Evolutionary conservation across 2,797 vertebrate genomes (phyloP), one percentile per base, ranked within the genome.

Genomic region (Echeneis naucrates): DNA sequence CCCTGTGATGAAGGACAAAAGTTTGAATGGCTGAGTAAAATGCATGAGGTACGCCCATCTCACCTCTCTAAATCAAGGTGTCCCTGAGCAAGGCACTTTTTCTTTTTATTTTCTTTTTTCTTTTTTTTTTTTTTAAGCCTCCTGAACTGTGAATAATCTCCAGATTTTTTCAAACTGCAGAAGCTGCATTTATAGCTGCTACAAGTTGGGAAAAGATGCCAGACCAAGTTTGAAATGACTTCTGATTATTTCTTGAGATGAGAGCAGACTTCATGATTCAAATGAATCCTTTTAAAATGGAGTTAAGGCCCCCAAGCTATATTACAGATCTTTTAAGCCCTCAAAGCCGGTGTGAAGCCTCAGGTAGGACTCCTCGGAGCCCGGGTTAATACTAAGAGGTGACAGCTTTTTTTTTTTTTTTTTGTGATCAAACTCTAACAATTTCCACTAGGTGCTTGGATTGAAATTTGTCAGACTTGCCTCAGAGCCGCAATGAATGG

Each of bases 1-100:
- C 26, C 21, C 42, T 75, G 68, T 64, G 68, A 80, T 54, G 53
- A 85, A 83, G 83, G 85, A 84, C 76, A 77, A 68, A 74, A 50
- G 85, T 81, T 82, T 81, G 62, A 86, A 64, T 75, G 48, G 44
- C 52, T 45, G 65, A 65, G 52, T 33, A 12, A 54, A 60, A 40
- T 21, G n/a, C 44, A 21, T 40, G 56, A 82, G 52, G n/a, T n/a
- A n/a, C 48, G 81, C 53, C 56, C 33, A 60, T 66, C 68, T 75
- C 10, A 13, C 45, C 50, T 72, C 45, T 68, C 60, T 63, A 69
- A 71, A 80, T 77, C 56, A 74, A 62, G 23, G 55, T 68, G 80
- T 84, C 75, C 80, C 83, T 82, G 57, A 81, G 74, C 54, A 26
- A 77, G 77, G 45, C 47, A 37, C 69, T 70, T 23, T n/a, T n/a